Conservation (phyloP, 2,113 vertebrate genomes). For the Hippocampus abdominalis region DNA sequence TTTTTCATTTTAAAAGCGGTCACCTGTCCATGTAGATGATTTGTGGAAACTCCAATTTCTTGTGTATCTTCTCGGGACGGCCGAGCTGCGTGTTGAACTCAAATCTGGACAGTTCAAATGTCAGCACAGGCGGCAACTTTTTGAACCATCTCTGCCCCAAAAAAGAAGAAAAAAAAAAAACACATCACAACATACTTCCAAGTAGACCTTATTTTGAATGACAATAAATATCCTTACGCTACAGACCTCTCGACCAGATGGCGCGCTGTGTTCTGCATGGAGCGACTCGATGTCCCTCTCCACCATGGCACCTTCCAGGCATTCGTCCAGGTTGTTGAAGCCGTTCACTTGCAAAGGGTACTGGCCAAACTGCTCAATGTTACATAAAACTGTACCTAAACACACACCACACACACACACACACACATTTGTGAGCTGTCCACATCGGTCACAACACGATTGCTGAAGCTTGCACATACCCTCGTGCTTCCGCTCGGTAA, state of each 20-base stretch:
- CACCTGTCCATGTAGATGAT: slow-evolving; percentile 97
- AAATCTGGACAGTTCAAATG: slow-evolving; percentile 95
- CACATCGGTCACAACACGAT: background rate
- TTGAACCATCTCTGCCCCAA: slow-evolving; percentile 90
- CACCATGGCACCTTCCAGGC: slow-evolving; percentile 93
- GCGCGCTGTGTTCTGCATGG: slow-evolving; percentile 70
- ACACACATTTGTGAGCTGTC: background rate
- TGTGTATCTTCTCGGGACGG: slow-evolving; percentile 98
- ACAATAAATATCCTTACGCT: background rate
- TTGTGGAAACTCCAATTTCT: slow-evolving; percentile 91
- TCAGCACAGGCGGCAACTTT: slow-evolving; percentile 91
- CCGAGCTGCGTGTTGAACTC: slow-evolving; percentile 96
- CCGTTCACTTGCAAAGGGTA: slow-evolving; percentile 97
- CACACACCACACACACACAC: background rate
- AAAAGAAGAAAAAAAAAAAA: background rate
- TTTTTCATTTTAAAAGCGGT: slow-evolving; percentile 2
- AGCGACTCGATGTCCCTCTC: slow-evolving; percentile 86
- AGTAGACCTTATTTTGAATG: background rate
- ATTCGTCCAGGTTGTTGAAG: slow-evolving; percentile 88
- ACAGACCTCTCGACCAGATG: slow-evolving; percentile 84
- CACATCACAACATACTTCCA: background rate
- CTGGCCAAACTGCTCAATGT: slow-evolving; percentile 94
- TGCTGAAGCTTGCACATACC: slow-evolving; percentile 63
- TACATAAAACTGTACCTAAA: slow-evolving; percentile 84
- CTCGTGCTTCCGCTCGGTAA: slow-evolving; percentile 86